Conservation (phyloP, 2,113 vertebrate genomes). For the Peromyscus polionotus region DNA sequence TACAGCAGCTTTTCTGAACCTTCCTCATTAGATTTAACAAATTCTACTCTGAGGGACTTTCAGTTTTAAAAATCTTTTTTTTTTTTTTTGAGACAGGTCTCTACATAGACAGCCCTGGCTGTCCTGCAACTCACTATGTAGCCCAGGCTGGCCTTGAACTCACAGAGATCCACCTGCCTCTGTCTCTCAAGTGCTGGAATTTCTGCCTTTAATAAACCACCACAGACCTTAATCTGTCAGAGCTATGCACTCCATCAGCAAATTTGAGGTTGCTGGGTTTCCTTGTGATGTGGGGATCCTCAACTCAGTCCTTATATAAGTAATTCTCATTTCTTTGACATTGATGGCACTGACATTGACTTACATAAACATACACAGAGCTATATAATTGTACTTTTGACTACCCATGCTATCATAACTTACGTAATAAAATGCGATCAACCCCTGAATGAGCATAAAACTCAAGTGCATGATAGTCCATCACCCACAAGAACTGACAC, state of each 20-base stretch:
- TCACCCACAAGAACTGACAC: background rate
- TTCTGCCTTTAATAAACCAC: constrained; percentile 11
- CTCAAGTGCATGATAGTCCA: background rate
- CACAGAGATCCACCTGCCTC: no score
- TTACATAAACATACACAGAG: constrained; percentile 39
- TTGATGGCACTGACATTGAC: background rate
- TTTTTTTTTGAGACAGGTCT: no score
- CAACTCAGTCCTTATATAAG: constrained; percentile 41
- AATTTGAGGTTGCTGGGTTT: background rate
- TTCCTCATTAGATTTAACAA: constrained; percentile 9
- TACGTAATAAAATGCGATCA: constrained; percentile 53
- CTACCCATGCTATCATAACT: background rate
- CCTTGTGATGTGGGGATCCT: background rate
- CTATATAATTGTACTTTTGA: constrained; percentile 25
- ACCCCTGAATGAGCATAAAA: constrained; percentile 4
- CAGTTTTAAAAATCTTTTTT: background rate
- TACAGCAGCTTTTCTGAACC: background rate
- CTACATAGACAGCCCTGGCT: no score
- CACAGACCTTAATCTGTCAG: constrained; percentile 27
- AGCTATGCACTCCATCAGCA: background rate
- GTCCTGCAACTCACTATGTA: no score
- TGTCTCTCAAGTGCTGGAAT: background rate
- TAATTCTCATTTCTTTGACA: constrained; percentile 22
- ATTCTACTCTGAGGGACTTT: background rate
- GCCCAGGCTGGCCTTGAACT: no score